Evolutionary conservation across 2,797 vertebrate genomes (phyloP).

Genomic region (Schizopygopsis pylzovi): DNA sequence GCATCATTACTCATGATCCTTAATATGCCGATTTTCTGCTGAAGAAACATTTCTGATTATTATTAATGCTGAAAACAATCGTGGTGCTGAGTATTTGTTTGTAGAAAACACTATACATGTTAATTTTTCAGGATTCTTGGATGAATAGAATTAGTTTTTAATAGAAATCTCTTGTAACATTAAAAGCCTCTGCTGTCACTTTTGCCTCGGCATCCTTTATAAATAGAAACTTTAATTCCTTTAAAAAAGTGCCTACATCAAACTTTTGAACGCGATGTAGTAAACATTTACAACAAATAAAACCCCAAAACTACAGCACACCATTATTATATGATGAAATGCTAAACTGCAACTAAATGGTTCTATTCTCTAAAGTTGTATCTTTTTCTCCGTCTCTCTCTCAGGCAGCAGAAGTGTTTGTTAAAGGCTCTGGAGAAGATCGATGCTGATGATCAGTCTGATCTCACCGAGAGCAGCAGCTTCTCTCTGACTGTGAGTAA

Average conservation of each 20-base stretch:
- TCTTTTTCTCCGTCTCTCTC: background rate
- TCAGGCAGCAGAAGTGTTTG: conserved; percentile 87
- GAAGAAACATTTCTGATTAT: background rate
- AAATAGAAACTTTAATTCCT: background rate
- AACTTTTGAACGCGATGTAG: background rate
- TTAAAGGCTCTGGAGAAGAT: conserved; percentile 79
- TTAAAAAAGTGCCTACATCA: background rate
- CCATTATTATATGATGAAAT: no score
- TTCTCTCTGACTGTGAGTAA: conserved; percentile 36
- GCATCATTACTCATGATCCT: background rate
- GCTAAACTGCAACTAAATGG: background rate
- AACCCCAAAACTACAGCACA: background rate
- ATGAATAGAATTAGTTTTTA: background rate
- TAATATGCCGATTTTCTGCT: background rate
- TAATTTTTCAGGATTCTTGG: background rate
- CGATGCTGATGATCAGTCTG: conserved; percentile 67
- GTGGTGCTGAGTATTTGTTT: background rate
- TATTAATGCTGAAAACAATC: background rate
- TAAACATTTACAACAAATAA: background rate
- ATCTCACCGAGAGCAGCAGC: background rate
- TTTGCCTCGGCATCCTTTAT: background rate
- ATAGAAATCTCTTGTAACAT: background rate
- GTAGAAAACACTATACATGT: background rate
- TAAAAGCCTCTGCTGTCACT: background rate
- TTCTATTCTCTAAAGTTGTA: background rate